A percentile compares a stretch with the other conserved stretches of the same genome.
phyloP scores from a whole-genome alignment of 2,797 vertebrate species.

The Neosilurus mollespiculum region DNA sequence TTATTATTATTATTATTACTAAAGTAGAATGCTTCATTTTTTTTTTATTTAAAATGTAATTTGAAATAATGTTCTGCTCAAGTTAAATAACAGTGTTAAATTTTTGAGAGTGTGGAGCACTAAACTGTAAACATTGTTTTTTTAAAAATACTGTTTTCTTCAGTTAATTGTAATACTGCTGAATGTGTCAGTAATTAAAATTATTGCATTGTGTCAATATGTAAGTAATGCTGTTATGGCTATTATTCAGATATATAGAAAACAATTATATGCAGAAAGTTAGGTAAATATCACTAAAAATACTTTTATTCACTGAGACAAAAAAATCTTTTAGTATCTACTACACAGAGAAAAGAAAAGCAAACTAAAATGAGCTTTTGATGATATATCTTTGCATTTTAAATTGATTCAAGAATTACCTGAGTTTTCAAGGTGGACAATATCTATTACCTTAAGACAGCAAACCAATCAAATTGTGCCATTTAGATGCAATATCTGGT shows the following conservation, averaged over 20 bases:
- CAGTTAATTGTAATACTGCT: constrained; percentile 3
- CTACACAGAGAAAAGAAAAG: no score
- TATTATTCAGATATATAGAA: background rate
- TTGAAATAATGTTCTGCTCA: background rate
- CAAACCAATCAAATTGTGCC: no score
- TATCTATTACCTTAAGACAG: no score
- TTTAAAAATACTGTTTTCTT: constrained; percentile 32
- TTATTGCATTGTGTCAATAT: constrained; percentile 21
- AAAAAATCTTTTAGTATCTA: no score
- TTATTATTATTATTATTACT: background rate
- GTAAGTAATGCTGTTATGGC: background rate
- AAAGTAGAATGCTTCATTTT: background rate
- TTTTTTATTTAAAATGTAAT: background rate
- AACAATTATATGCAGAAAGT: no score
- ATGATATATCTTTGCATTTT: no score
- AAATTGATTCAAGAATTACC: no score
- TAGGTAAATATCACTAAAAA: no score
- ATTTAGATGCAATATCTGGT: no score
- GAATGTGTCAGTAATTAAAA: constrained; percentile 34
- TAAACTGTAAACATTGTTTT: constrained; percentile 71
- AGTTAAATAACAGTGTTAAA: constrained; percentile 36
- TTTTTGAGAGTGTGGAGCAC: constrained; percentile 69
- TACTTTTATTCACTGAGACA: no score
- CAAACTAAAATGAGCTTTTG: no score
- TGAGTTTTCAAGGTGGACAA: no score